A percentile compares a stretch with the other conserved stretches of the same genome.
These are phyloP conservation scores for Periplaneta americana DNA, from an alignment of 1,140 invertebrate genomes.

Conservation along the genomic window DNA sequence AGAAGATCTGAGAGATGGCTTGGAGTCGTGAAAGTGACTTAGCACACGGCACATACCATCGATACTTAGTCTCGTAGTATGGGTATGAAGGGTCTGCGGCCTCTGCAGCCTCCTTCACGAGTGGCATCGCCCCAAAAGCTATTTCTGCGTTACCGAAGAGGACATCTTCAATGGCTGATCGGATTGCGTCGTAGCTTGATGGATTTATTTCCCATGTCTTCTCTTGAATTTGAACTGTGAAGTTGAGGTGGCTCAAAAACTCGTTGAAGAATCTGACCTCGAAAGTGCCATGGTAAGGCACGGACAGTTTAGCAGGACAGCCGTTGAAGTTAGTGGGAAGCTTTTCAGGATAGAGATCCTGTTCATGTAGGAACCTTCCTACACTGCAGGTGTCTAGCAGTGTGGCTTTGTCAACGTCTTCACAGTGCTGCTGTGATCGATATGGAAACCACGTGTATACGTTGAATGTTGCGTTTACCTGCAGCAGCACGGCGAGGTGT, in stretches of 20 bases:
- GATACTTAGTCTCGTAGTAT: not conserved
- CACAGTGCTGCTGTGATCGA: not conserved
- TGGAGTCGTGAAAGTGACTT: not conserved
- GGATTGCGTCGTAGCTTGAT: not conserved
- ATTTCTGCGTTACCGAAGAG: not conserved
- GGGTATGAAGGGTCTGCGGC: not conserved
- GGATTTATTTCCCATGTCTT: not conserved
- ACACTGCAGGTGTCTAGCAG: not conserved
- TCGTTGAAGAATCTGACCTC: not conserved
- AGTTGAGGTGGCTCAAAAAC: not conserved
- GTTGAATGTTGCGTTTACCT: not conserved
- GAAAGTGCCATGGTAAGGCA: not conserved
- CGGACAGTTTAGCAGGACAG: not conserved
- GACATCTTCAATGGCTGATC: not conserved
- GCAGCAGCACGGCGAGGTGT: not conserved
- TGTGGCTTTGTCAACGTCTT: not conserved
- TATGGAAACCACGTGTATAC: not conserved
- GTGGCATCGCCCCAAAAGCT: not conserved
- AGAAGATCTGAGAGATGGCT: not conserved
- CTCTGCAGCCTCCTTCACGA: not conserved
- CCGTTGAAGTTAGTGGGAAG: not conserved
- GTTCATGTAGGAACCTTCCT: not conserved
- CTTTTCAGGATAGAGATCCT: not conserved
- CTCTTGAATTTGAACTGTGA: not conserved
- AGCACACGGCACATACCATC: not conserved